Percentiles rank a stretch among this genome's conserved stretches.
These are phyloP conservation scores for Bostrychus sinensis DNA, from an alignment of 2,113 vertebrate genomes.

Conservation along the genomic window DNA sequence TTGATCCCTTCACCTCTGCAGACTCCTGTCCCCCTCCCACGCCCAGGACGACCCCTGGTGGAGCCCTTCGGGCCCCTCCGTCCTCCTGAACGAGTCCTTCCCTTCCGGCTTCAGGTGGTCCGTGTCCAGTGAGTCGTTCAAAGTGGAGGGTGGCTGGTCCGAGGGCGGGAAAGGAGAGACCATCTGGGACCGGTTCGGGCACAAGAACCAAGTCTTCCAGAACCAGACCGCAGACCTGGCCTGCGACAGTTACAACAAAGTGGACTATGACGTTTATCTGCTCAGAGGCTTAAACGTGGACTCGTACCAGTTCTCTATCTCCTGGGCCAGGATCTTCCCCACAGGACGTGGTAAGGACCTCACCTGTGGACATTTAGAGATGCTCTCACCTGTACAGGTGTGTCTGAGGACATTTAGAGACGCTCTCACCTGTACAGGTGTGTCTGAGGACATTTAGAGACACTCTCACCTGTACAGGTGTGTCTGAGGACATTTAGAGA, in stretches of 20 bases:
- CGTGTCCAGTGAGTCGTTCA: slow-evolving; percentile 87
- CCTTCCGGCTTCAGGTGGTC: slow-evolving; percentile 89
- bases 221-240: slow-evolving; percentile 85
- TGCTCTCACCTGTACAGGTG: no score
- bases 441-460: no score
- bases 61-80: slow-evolving; percentile 51
- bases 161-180: slow-evolving; percentile 88
- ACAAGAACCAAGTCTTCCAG: slow-evolving; percentile 52
- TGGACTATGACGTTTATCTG: slow-evolving; percentile 85
- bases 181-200: slow-evolving; percentile 88
- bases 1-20: no score
- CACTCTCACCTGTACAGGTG: no score
- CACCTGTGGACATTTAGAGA: slow-evolving; percentile 19
- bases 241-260: slow-evolving; percentile 91
- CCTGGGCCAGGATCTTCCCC: slow-evolving; percentile 92
- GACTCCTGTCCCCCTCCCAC: no score
- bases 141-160: slow-evolving; percentile 89
- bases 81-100: slow-evolving; percentile 82
- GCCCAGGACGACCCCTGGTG: slow-evolving; percentile 66
- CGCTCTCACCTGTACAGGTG: no score
- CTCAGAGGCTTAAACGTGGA: slow-evolving; percentile 84
- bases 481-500: no score
- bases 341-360: slow-evolving; percentile 66
- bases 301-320: slow-evolving; percentile 92
- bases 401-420: no score